Conservation (phyloP, 2,888 invertebrate genomes). For the Clanis bilineata region DNA sequence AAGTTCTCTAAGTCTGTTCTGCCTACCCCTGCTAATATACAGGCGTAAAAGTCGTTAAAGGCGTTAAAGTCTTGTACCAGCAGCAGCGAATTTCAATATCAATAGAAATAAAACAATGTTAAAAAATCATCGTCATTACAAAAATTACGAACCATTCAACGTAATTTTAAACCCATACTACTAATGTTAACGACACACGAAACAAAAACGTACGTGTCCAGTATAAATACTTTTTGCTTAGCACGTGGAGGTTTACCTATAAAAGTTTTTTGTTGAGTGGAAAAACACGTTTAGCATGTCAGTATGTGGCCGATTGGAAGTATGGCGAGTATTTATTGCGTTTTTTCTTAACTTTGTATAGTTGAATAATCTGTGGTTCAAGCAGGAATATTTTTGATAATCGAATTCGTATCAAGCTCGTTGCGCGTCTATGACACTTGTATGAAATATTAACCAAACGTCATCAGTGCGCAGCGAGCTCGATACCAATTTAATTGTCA, state of each 20-base stretch:
- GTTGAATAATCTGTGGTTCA: not conserved
- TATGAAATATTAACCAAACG: too few species aligned
- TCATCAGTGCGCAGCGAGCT: too few species aligned
- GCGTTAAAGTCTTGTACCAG: too few species aligned
- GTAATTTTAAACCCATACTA: not conserved
- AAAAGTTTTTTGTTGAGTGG: constrained; percentile 6
- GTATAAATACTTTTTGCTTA: constrained; percentile 7
- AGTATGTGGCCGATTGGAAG: not conserved
- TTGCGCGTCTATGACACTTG: too few species aligned
- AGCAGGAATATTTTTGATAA: too few species aligned
- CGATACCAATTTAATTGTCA: too few species aligned
- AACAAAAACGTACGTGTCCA: constrained; percentile 7
- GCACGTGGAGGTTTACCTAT: constrained; percentile 12
- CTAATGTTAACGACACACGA: constrained; percentile 11
- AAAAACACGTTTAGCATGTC: constrained; percentile 2
- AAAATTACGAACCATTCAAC: not conserved
- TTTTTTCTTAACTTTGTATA: not conserved
- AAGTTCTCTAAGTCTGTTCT: too few species aligned
- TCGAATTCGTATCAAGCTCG: too few species aligned
- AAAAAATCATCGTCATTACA: not conserved
- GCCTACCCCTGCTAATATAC: too few species aligned
- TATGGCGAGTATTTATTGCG: constrained; percentile 13
- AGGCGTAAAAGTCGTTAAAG: too few species aligned
- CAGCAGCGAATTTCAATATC: not conserved
- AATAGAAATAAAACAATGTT: not conserved